Evolutionary conservation across 2,888 invertebrate species (phyloP), one percentile per base, ranked within the genome.

Genomic region (Calameuta idolon): DNA sequence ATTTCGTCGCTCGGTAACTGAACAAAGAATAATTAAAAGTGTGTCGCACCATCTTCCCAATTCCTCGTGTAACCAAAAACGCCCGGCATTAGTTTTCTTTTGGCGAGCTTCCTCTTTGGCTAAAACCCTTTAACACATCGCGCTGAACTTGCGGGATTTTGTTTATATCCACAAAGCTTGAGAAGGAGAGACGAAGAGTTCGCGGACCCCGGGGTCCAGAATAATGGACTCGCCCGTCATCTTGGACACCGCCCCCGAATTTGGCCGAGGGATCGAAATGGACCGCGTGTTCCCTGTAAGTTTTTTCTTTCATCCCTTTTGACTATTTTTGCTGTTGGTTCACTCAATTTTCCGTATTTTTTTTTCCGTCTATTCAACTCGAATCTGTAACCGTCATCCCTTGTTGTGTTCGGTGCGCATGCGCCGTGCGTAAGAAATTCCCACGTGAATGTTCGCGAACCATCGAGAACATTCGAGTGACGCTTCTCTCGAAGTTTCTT

Each of bases 181-280:
- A 71, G 71, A 31, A 71, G 71, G 71, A 82, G 80, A 73, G 80
- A 80, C 81, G 79, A 85, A 83, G 80, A 84, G 84, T 81, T 77
- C 82, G 81, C 79, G 76, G 77, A 81, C 83, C 73, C 76, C 81
- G 81, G 79, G 78, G 83, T 86, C 83, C 83, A 83, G 82, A 88
- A 84, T 86, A 84, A 94, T 94, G 94, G 94, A 94, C 91, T 94
- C 94, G 81, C 94, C 94, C 87, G 93, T 94, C 92, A 93, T 94
- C 90, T 88, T 94, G 92, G 94, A 94, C 92, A 93, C 93, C 88
- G 93, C 94, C 85, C 93, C 93, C 86, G 93, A 94, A 90, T 94
- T 94, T 85, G 91, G 90, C 90, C 93, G 92, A 89, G 93, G 92
- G 84, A 92, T 89, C 84, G 89, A 91, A 88, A 85, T 90, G 89